Conservation (phyloP, 2,888 invertebrate genomes). For the Mythimna pallens region DNA sequence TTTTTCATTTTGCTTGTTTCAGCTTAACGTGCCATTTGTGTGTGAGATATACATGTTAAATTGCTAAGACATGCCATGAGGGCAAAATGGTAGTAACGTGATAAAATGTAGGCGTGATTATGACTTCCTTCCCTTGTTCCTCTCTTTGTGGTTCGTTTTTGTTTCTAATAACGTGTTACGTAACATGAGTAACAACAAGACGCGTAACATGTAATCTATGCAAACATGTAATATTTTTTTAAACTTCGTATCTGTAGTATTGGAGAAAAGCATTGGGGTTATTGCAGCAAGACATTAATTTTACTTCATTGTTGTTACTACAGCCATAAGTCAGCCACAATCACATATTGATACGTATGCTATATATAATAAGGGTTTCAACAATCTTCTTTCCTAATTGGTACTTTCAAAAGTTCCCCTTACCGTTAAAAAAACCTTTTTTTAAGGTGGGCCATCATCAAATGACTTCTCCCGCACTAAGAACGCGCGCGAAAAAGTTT, state of each 20-base stretch:
- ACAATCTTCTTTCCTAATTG: not conserved
- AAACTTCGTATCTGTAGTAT: not conserved
- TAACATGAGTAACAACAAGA: not conserved
- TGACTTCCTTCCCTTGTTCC: conserved; percentile 13
- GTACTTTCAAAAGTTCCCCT: not conserved
- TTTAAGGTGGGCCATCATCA: too few relatives aligned
- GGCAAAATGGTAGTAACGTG: conserved; percentile 4
- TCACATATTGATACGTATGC: too few relatives aligned
- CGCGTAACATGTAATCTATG: not conserved
- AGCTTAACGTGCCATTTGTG: conserved; percentile 12
- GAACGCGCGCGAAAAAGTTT: too few relatives aligned
- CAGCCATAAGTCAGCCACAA: too few relatives aligned
- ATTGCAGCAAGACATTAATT: too few relatives aligned
- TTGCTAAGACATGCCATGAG: conserved; percentile 1
- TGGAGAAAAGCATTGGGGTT: too few relatives aligned
- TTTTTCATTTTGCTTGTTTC: conserved; percentile 25
- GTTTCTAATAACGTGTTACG: conserved; percentile 2
- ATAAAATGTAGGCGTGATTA: conserved; percentile 2
- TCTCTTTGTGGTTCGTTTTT: conserved; percentile 6
- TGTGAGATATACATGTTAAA: not conserved
- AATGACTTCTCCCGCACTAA: too few relatives aligned
- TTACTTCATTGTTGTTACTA: too few relatives aligned
- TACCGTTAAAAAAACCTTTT: too few relatives aligned
- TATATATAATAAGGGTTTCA: too few relatives aligned
- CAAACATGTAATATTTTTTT: not conserved